Percentiles rank a stretch among this genome's conserved stretches.
Conservation (phyloP, 2,888 invertebrate genomes). For the Thera britannica region DNA sequence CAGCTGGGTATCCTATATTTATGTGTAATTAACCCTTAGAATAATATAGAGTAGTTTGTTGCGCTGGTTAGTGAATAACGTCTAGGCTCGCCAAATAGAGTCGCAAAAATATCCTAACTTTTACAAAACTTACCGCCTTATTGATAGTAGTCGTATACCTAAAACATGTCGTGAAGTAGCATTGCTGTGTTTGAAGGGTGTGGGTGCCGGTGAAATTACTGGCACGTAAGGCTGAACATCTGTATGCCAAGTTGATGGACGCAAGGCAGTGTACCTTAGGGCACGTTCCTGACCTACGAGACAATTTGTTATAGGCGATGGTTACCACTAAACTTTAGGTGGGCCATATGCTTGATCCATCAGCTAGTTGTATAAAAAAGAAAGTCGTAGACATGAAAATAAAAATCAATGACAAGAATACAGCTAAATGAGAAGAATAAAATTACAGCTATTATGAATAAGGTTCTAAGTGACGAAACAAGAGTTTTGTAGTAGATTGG, state of each 20-base stretch:
- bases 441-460: neutral
- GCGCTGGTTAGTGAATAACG: conserved; percentile 8
- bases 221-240: too few relatives aligned
- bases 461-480: neutral
- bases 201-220: too few relatives aligned
- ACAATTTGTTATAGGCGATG: too few relatives aligned
- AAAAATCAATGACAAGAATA: neutral
- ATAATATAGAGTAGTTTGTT: conserved; percentile 12
- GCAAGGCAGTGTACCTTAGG: too few relatives aligned
- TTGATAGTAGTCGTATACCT: neutral
- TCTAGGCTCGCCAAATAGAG: neutral
- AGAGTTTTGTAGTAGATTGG: neutral
- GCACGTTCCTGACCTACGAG: too few relatives aligned
- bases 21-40: conserved; percentile 12
- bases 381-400: neutral
- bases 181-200: too few relatives aligned
- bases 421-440: neutral
- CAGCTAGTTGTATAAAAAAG: too few relatives aligned
- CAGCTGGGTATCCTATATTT: conserved; percentile 13
- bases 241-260: too few relatives aligned
- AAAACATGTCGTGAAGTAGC: too few relatives aligned
- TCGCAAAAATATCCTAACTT: neutral
- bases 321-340: too few relatives aligned
- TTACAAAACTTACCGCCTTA: conserved; percentile 5
- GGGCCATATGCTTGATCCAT: too few relatives aligned